Percentiles rank a stretch among this genome's conserved stretches.
Conservation (phyloP, 2,797 vertebrate species). For the Salmo trutta region DNA sequence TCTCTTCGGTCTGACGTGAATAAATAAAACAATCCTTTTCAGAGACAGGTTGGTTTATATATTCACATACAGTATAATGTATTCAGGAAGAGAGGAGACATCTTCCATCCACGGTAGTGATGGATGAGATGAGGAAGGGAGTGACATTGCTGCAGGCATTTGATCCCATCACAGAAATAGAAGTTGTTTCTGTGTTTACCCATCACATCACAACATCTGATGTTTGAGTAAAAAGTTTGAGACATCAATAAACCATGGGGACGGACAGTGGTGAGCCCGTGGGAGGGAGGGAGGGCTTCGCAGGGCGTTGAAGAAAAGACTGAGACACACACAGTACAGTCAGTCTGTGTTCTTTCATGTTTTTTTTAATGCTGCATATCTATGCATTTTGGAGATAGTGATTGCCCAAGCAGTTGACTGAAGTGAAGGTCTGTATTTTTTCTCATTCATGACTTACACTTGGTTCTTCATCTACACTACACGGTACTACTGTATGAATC, state of each 20-base stretch:
- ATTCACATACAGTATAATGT: neutral
- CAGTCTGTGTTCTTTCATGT: too few species aligned
- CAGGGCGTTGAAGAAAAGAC: too few species aligned
- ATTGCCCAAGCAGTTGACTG: neutral
- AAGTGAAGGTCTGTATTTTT: neutral
- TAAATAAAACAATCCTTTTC: slow-evolving; percentile 33
- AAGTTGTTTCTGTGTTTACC: slow-evolving; percentile 48
- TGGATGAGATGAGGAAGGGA: slow-evolving; percentile 60
- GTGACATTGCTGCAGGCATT: slow-evolving; percentile 68
- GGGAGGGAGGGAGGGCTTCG: too few species aligned
- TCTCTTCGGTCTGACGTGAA: slow-evolving; percentile 35
- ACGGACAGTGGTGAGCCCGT: neutral
- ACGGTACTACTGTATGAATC: neutral
- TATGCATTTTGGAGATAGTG: too few species aligned
- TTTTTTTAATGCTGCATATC: too few species aligned
- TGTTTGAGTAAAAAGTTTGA: slow-evolving; percentile 30
- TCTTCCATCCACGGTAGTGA: slow-evolving; percentile 47
- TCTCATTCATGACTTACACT: too few species aligned
- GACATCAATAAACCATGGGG: slow-evolving; percentile 10
- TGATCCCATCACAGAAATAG: slow-evolving; percentile 66
- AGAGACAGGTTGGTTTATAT: slow-evolving; percentile 21
- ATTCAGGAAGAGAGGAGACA: slow-evolving; percentile 44
- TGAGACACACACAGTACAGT: too few species aligned
- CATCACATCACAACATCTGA: slow-evolving; percentile 44
- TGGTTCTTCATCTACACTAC: neutral